A percentile compares a stretch with the other conserved stretches of the same genome.
These are phyloP conservation scores for Neocloeon triangulifer DNA, from an alignment of 1,140 invertebrate species.

Conservation along the genomic window DNA sequence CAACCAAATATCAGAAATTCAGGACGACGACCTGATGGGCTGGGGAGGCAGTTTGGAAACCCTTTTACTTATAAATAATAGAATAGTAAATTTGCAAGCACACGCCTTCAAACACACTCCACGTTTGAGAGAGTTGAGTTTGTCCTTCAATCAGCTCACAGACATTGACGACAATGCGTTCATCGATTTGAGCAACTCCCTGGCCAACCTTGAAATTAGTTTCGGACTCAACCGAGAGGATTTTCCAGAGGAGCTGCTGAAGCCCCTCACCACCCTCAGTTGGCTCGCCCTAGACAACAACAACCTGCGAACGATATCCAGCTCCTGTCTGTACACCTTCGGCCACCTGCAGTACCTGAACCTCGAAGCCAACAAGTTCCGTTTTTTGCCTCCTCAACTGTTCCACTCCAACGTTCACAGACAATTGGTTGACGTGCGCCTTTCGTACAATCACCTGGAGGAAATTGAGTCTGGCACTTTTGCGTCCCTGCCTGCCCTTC, in stretches of 20 bases:
- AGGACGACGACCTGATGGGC: slow-evolving; percentile 43
- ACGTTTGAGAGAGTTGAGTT: slow-evolving; percentile 57
- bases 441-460: slow-evolving; percentile 48
- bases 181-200: slow-evolving; percentile 35
- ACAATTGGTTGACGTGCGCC: slow-evolving; percentile 48
- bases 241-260: slow-evolving; percentile 46
- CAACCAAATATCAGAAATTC: slow-evolving; percentile 55
- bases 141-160: slow-evolving; percentile 69
- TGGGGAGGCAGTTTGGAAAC: slow-evolving; percentile 66
- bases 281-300: slow-evolving; percentile 80
- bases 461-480: slow-evolving; percentile 36
- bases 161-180: slow-evolving; percentile 56
- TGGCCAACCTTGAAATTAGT: slow-evolving; percentile 65
- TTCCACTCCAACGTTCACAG: slow-evolving; percentile 42
- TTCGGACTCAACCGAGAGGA: slow-evolving; percentile 57
- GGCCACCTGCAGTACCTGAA: slow-evolving; percentile 58
- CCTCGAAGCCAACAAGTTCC: slow-evolving; percentile 60
- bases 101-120: slow-evolving; percentile 44
- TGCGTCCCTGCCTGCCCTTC: slow-evolving; percentile 30
- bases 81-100: slow-evolving; percentile 45
- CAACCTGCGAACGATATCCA: slow-evolving; percentile 44
- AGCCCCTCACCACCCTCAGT: slow-evolving; percentile 41
- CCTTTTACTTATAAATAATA: slow-evolving; percentile 62
- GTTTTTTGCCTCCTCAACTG: slow-evolving; percentile 31
- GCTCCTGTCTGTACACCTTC: slow-evolving; percentile 31